Evolutionary conservation across 1,140 invertebrate species (phyloP).

Genomic region (Notospermus geniculatus): DNA sequence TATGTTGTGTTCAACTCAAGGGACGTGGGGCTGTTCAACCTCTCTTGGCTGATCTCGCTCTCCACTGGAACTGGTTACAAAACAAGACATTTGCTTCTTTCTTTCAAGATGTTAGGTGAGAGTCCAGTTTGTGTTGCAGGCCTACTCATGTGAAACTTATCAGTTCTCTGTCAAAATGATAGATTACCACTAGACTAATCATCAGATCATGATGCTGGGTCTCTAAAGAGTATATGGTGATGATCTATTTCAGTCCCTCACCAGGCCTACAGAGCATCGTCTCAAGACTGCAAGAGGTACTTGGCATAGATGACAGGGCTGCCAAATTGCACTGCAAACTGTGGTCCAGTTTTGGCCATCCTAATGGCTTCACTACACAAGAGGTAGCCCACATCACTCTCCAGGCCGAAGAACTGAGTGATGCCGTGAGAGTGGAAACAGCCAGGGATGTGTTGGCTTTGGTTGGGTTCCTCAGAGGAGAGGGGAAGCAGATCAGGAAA

Average conservation of each 20-base stretch:
- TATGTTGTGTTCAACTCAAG: slow-evolving; percentile 19
- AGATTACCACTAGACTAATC: slow-evolving; percentile 11
- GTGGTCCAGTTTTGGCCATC: slow-evolving; percentile 36
- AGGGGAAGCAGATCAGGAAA: neutral
- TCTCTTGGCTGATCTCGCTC: slow-evolving; percentile 23
- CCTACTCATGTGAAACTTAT: neutral
- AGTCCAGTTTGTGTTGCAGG: too few species aligned
- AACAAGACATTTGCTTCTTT: slow-evolving; percentile 14
- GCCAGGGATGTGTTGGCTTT: slow-evolving; percentile 6
- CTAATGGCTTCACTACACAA: slow-evolving; percentile 27
- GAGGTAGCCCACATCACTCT: slow-evolving; percentile 19
- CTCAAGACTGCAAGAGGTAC: slow-evolving; percentile 20
- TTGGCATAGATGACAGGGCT: slow-evolving; percentile 25
- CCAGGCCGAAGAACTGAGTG: slow-evolving; percentile 12
- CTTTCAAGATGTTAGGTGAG: neutral
- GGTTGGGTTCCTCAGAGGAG: neutral
- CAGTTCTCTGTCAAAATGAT: slow-evolving; percentile 1
- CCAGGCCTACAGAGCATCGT: slow-evolving; percentile 11
- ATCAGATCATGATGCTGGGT: neutral
- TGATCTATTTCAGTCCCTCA: slow-evolving; percentile 4
- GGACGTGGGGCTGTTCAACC: slow-evolving; percentile 12
- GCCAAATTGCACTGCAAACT: slow-evolving; percentile 30
- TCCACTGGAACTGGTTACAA: slow-evolving; percentile 41
- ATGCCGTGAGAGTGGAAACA: slow-evolving; percentile 1
- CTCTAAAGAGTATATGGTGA: neutral